Conservation (phyloP, 2,113 vertebrate genomes). For the Hippoglossus stenolepis region DNA sequence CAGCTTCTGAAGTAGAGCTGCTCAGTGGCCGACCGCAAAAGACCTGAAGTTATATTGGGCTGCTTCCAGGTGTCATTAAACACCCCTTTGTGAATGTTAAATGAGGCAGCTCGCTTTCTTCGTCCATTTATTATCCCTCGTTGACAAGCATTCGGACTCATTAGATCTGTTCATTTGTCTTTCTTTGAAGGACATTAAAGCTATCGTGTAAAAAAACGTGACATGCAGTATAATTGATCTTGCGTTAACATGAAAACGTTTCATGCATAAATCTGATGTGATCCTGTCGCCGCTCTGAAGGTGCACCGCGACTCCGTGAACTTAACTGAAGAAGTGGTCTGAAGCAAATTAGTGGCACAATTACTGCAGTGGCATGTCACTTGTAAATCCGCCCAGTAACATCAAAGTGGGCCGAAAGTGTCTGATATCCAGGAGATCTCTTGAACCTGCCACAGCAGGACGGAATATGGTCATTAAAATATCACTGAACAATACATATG, state of each 20-base stretch:
- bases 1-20: slow-evolving; percentile 41
- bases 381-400: background rate
- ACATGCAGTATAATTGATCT: background rate
- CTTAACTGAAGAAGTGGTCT: background rate
- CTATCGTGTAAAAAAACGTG: background rate
- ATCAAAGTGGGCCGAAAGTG: background rate
- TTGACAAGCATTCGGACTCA: slow-evolving; percentile 1
- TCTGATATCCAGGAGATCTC: background rate
- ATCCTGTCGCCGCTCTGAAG: background rate
- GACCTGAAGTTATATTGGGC: slow-evolving; percentile 33
- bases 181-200: background rate
- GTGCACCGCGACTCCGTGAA: background rate
- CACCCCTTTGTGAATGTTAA: slow-evolving; percentile 24
- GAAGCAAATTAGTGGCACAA: background rate
- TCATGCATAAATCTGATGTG: background rate
- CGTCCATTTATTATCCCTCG: background rate
- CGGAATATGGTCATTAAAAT: background rate
- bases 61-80: slow-evolving; percentile 43
- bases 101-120: background rate
- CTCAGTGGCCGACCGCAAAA: slow-evolving; percentile 31
- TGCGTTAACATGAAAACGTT: background rate
- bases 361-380: background rate
- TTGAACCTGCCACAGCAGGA: background rate
- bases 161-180: background rate
- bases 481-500: background rate